phyloP scores from a whole-genome alignment of 2,113 vertebrate genomes.

The Arizona elegans region DNA sequence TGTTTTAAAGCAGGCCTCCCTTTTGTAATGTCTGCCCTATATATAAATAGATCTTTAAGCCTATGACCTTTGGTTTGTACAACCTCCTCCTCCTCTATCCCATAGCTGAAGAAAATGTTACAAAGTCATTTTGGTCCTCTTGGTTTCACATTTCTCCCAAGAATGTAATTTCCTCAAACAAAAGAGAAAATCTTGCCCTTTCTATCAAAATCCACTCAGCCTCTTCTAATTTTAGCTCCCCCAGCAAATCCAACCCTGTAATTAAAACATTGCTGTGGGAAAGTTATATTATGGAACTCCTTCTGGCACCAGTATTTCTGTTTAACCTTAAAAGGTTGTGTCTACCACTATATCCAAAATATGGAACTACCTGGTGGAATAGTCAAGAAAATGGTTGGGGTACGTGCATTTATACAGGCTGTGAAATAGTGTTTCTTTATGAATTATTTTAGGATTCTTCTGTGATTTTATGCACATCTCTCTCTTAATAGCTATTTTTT shows the following conservation, averaged over 20 bases:
- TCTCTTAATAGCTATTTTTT: neutral
- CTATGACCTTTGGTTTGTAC: constrained; percentile 54
- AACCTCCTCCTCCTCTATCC: constrained; percentile 63
- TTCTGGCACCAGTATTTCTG: constrained; percentile 56
- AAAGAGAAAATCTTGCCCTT: constrained; percentile 55
- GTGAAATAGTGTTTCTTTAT: neutral
- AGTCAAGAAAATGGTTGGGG: neutral
- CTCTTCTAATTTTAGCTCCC: constrained; percentile 71
- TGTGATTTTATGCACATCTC: neutral
- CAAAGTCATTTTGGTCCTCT: constrained; percentile 49
- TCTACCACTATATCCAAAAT: constrained; percentile 45
- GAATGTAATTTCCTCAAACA: constrained; percentile 64
- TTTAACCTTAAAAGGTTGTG: constrained; percentile 56
- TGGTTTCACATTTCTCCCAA: constrained; percentile 69
- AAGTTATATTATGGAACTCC: constrained; percentile 63
- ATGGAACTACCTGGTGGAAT: constrained; percentile 32
- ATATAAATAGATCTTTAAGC: constrained; percentile 54
- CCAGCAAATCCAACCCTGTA: constrained; percentile 55
- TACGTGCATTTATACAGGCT: neutral
- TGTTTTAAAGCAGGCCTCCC: neutral
- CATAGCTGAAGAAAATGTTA: constrained; percentile 46
- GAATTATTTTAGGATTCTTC: neutral
- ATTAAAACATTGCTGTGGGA: constrained; percentile 72
- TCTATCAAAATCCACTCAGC: constrained; percentile 67
- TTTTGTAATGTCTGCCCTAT: constrained; percentile 22